A percentile compares a stretch with the other conserved stretches of the same genome.
Evolutionary conservation across 2,113 vertebrate species (phyloP).

Genomic region (Psittacus erithacus): DNA sequence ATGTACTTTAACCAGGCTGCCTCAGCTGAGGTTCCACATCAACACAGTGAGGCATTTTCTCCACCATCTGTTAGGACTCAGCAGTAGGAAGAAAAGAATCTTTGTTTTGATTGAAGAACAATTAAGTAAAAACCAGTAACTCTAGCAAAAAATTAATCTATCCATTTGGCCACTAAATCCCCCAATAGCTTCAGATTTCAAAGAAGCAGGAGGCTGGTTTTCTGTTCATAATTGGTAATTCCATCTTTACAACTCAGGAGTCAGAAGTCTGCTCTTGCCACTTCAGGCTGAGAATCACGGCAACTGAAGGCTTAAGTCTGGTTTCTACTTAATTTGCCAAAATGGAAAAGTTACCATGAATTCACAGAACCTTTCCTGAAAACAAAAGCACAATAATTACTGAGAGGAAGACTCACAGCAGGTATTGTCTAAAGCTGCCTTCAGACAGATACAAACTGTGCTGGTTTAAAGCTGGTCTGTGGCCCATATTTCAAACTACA

Average conservation of each 20-base stretch:
- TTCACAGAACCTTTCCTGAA: fast-evolving
- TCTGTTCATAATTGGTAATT: not conserved
- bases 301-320: fast-evolving
- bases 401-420: not conserved
- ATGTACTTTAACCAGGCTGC: not conserved
- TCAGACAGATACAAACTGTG: fast-evolving
- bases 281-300: not conserved
- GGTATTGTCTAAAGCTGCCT: not conserved
- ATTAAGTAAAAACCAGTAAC: not conserved
- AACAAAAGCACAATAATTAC: not conserved
- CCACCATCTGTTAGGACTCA: not conserved
- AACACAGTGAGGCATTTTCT: not conserved
- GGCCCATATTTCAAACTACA: fast-evolving
- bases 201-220: not conserved
- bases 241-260: too few species aligned
- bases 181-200: not conserved
- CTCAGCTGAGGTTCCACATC: not conserved
- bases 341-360: fast-evolving
- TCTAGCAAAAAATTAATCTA: not conserved
- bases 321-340: not conserved
- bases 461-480: fast-evolving
- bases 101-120: not conserved
- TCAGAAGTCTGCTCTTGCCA: not conserved
- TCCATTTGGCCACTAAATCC: not conserved
- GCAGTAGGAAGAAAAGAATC: not conserved